Conservation (phyloP, 2,888 invertebrate species). For the Spicauda simplicius region DNA sequence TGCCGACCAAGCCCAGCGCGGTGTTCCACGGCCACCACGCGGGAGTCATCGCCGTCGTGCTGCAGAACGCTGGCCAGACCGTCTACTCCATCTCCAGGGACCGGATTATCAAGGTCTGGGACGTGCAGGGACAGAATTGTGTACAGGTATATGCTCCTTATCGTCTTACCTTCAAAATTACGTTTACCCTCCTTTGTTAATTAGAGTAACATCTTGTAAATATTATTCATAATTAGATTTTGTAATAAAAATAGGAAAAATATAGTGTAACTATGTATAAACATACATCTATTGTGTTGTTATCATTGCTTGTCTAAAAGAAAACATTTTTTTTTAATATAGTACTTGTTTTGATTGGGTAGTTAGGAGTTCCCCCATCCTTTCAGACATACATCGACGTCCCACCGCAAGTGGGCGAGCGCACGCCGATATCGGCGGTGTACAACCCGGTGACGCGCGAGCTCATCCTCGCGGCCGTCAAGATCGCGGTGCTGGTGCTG, state of each 20-base stretch:
- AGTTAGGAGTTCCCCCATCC: no score
- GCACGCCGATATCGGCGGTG: constrained; percentile 84
- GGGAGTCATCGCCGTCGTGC: constrained; percentile 87
- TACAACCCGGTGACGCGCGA: constrained; percentile 88
- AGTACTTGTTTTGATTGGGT: no score
- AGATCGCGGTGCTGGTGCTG: constrained; percentile 87
- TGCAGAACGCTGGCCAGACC: constrained; percentile 87
- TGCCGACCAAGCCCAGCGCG: constrained; percentile 87
- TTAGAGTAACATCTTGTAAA: no score
- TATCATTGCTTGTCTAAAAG: no score
- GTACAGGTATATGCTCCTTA: constrained; percentile 77
- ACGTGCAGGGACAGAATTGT: constrained; percentile 87
- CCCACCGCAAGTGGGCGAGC: constrained; percentile 85
- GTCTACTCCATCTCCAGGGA: constrained; percentile 90
- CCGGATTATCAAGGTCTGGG: constrained; percentile 91
- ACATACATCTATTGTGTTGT: no score
- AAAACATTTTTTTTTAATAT: no score
- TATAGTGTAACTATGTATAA: no score
- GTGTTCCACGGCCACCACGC: constrained; percentile 88
- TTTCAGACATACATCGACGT: constrained; percentile 87
- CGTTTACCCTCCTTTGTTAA: neutral
- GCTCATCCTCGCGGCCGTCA: constrained; percentile 87
- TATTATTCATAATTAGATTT: no score
- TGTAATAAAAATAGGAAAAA: no score
- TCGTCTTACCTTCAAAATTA: neutral